Evolutionary conservation across 2,888 invertebrate genomes (phyloP).

Genomic region (Pyrochroa serraticornis): DNA sequence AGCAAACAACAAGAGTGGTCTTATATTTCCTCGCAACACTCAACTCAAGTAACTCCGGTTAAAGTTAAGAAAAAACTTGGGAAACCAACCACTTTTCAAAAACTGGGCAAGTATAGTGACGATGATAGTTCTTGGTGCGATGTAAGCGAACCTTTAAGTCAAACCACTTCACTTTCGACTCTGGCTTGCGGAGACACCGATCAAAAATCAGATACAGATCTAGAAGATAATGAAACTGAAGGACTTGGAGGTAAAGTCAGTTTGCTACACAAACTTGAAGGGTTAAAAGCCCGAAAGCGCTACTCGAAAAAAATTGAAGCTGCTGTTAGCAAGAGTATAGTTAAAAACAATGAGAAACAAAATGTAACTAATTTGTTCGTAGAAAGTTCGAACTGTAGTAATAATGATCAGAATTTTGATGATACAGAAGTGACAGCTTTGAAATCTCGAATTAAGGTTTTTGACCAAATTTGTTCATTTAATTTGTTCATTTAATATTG

Average conservation of each 20-base stretch:
- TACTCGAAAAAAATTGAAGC: constrained; percentile 7
- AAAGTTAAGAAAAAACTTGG: neutral
- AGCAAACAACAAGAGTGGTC: too few species aligned
- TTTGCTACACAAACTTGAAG: constrained; percentile 1
- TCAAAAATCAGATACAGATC: neutral
- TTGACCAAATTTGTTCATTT: neutral
- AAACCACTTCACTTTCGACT: neutral
- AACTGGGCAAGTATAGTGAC: neutral
- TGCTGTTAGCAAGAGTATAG: neutral
- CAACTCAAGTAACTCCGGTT: too few species aligned
- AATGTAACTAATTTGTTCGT: neutral
- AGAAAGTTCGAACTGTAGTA: neutral
- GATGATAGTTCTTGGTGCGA: constrained; percentile 14
- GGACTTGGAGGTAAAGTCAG: neutral
- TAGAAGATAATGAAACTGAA: neutral
- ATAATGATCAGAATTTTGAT: neutral
- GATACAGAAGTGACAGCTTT: constrained; percentile 14
- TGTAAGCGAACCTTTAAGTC: too few species aligned
- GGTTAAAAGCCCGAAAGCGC: constrained; percentile 1
- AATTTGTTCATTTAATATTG: neutral
- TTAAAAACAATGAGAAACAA: neutral
- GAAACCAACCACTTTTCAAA: constrained; percentile 6
- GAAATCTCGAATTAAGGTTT: constrained; percentile 17
- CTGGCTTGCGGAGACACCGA: constrained; percentile 1
- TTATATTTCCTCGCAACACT: too few species aligned